Evolutionary conservation across 2,113 vertebrate genomes (phyloP), one percentile per base, ranked within the genome.

Genomic region (Machaerirhynchus nigripectus): DNA sequence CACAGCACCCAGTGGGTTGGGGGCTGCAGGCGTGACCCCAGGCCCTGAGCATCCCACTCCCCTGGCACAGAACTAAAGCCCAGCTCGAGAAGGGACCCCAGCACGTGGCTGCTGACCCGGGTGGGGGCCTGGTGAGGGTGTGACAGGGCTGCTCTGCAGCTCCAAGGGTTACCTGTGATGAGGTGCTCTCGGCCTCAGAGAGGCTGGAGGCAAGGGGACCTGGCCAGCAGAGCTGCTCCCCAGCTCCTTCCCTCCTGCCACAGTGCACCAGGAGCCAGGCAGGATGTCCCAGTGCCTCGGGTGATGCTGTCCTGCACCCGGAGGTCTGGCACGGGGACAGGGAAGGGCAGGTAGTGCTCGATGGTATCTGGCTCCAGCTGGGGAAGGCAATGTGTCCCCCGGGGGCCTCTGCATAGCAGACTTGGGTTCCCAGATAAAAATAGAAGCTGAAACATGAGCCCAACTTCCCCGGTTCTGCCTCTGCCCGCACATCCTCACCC

Each of bases 361-460:
- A 65, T 93, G 74, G 70, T 68, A 77, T 87, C 63, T 69, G 84
- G 42, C 83, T 94, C 53, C 94, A 85, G 84, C 69, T 65, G 77
- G 47, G 65, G 59, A 77, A 87, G 71, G 90, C 78, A 81, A 37
- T 9, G 1, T 1, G 0, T 79, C 24, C 90, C 75, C 76, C 0
- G 0, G 37, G 56, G 78, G 59, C 71, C 84, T 83, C 91, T 2
- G 8, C 60, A 20, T 18, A 42, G 80, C 82, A 76, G n/a, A 28
- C 64, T 77, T 76, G 76, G 63, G 42, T 96, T 95, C 85, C 67
- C 92, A 93, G 90, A 55, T 64, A 64, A 88, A 96, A 95, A 92
- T 37, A 96, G 88, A 67, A 86, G 35, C 63, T 95, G 95, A 93
- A 93, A 96, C 47, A 21, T 67, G 92, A 95, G 42, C 82, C 68